A percentile compares a stretch with the other conserved stretches of the same genome.
These are phyloP conservation scores for Limnephilus rhombicus DNA, from an alignment of 2,888 invertebrate genomes.

Conservation along the genomic window DNA sequence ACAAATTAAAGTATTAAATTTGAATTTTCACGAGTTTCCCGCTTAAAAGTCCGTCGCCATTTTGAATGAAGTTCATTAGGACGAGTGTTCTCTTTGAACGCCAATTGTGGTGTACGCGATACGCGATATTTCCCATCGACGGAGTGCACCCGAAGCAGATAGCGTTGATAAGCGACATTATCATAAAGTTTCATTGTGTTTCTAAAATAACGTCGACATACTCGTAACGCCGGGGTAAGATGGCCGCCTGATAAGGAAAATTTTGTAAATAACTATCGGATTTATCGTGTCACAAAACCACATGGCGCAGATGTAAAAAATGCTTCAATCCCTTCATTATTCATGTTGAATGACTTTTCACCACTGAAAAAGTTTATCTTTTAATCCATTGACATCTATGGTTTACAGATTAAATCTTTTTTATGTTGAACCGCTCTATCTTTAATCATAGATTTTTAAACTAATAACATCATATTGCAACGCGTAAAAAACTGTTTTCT, in stretches of 20 bases:
- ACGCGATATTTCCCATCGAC: conserved; percentile 15
- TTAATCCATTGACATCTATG: not conserved
- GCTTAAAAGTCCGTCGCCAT: conserved; percentile 35
- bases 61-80: conserved; percentile 7
- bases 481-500: not conserved
- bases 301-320: conserved; percentile 13
- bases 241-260: conserved; percentile 36
- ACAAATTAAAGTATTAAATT: not conserved
- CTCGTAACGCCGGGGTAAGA: conserved; percentile 23
- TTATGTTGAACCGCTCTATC: not conserved
- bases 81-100: conserved; percentile 13
- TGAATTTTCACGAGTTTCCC: conserved; percentile 33
- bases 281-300: conserved; percentile 28
- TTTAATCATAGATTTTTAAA: not conserved
- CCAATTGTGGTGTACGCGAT: conserved; percentile 27
- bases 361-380: not conserved
- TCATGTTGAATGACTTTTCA: not conserved
- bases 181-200: conserved; percentile 47
- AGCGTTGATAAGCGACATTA: conserved; percentile 35
- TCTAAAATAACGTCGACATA: conserved; percentile 31
- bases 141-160: conserved; percentile 51
- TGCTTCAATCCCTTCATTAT: not conserved
- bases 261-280: not conserved
- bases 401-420: not conserved
- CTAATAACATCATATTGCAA: not conserved